Conservation (phyloP, 1,140 invertebrate genomes). For the Metopolophium dirhodum region DNA sequence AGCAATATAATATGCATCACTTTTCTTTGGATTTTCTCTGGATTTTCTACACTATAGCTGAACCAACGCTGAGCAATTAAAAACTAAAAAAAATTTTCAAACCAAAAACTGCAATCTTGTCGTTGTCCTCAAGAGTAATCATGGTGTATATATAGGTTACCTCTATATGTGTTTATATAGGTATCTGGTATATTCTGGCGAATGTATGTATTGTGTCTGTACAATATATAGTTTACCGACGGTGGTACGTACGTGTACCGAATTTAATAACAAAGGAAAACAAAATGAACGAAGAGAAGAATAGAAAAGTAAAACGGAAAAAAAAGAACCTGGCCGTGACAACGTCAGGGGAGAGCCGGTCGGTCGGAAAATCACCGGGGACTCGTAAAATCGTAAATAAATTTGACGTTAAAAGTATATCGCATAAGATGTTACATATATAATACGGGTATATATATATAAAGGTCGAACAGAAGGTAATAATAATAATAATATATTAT, state of each 20-base stretch:
- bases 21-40: neutral
- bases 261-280: slow-evolving; percentile 8
- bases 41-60: neutral
- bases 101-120: neutral
- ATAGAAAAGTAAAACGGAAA: neutral
- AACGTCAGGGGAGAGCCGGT: slow-evolving; percentile 29
- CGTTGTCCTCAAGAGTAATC: neutral
- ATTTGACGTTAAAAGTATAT: slow-evolving; percentile 16
- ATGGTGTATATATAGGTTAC: neutral
- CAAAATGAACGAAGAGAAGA: neutral
- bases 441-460: neutral
- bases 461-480: neutral
- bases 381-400: slow-evolving; percentile 19
- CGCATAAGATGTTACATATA: neutral
- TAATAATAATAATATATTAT: neutral
- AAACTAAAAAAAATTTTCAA: neutral
- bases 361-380: slow-evolving; percentile 5
- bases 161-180: neutral
- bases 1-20: neutral
- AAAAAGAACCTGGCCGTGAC: slow-evolving; percentile 13
- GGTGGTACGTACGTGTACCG: neutral
- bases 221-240: neutral
- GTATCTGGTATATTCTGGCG: neutral
- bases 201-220: neutral
- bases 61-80: neutral